A percentile compares a stretch with the other conserved stretches of the same genome.
Evolutionary conservation across 2,797 vertebrate genomes (phyloP).

Genomic region (Hephaestus fuliginosus): DNA sequence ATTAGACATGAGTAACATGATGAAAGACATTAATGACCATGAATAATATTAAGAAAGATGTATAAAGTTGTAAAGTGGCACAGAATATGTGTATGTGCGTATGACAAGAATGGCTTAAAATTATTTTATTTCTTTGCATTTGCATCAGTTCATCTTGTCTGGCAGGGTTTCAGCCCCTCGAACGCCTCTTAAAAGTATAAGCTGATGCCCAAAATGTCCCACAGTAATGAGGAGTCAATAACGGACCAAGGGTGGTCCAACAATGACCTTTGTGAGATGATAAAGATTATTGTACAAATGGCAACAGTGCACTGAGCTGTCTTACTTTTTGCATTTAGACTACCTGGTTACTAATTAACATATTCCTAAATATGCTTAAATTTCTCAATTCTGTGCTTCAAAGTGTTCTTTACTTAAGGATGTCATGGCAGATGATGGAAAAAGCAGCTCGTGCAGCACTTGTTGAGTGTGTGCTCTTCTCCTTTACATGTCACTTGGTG

Average conservation of each 20-base stretch:
- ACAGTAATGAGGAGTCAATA: conserved; percentile 43
- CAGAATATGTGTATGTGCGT: background rate
- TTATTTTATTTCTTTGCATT: no score
- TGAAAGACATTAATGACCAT: background rate
- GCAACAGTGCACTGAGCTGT: conserved; percentile 23
- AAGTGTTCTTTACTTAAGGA: background rate
- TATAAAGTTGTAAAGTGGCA: background rate
- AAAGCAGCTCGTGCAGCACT: background rate
- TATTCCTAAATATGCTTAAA: background rate
- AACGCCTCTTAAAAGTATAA: conserved; percentile 3
- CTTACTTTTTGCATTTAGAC: conserved; percentile 6
- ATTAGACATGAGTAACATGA: background rate
- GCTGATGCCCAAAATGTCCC: conserved; percentile 11
- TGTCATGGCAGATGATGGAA: background rate
- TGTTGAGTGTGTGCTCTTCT: background rate
- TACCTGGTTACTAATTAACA: background rate
- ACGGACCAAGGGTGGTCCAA: conserved; percentile 18
- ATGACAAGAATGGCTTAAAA: no score
- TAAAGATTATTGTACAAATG: conserved; percentile 28
- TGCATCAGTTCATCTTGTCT: background rate
- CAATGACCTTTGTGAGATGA: conserved; percentile 41
- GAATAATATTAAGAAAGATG: background rate
- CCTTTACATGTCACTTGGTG: background rate
- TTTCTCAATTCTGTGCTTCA: background rate
- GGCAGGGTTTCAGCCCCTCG: background rate